These are phyloP conservation scores for Archaeoteleia sp. DNA, from an alignment of 2,888 invertebrate genomes.

Conservation along the genomic window DNA sequence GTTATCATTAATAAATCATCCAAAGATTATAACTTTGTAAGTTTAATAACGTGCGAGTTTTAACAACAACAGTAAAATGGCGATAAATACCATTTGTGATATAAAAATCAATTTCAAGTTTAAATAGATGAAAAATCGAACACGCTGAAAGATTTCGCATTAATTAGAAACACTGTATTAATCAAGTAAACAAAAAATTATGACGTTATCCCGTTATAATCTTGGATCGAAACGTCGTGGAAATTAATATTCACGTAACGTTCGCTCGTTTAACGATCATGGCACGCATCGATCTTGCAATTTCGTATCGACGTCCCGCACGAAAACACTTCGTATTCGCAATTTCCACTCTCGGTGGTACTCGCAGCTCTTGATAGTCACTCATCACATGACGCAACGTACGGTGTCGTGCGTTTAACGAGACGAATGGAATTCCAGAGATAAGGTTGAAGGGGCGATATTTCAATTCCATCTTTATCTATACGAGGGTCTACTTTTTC, in stretches of 20 bases:
- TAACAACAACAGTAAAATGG: no score
- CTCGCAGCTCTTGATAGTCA: background rate
- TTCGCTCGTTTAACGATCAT: slow-evolving; percentile 16
- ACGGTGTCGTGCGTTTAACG: slow-evolving; percentile 50
- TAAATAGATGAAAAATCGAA: no score
- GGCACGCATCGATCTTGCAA: slow-evolving; percentile 4
- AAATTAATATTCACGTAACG: slow-evolving; percentile 1
- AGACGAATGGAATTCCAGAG: slow-evolving; percentile 51
- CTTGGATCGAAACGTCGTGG: no score
- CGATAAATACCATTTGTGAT: no score
- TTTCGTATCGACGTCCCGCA: slow-evolving; percentile 2
- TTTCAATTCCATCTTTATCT: slow-evolving; percentile 42
- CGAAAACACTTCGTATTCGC: slow-evolving; percentile 1
- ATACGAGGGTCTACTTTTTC: slow-evolving; percentile 27
- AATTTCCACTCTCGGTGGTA: no score
- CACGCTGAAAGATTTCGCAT: no score
- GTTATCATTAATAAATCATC: no score
- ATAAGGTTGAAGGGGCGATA: slow-evolving; percentile 40
- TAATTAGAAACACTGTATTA: no score
- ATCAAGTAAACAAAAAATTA: no score
- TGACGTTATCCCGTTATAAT: no score
- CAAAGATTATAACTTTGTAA: slow-evolving; percentile 14
- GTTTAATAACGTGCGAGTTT: no score
- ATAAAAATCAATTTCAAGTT: no score
- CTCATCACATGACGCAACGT: slow-evolving; percentile 8